A percentile compares a stretch with the other conserved stretches of the same genome.
phyloP scores from a whole-genome alignment of 2,113 vertebrate genomes.

The Otolemur garnettii region DNA sequence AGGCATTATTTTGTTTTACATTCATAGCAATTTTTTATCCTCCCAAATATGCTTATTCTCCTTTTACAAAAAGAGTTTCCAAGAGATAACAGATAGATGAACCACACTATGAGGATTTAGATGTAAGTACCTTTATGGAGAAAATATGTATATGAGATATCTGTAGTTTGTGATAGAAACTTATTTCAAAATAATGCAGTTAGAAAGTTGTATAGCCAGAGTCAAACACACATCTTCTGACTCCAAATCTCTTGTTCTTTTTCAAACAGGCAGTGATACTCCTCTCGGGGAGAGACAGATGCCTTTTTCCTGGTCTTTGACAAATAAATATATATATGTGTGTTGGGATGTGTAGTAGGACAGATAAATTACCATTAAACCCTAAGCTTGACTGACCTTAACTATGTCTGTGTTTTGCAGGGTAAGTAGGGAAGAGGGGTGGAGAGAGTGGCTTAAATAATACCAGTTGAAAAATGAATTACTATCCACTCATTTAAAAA shows the following conservation, averaged over 20 bases:
- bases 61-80: conserved; percentile 27
- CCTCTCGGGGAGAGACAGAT: not conserved
- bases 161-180: not conserved
- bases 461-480: not conserved
- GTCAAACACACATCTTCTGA: not conserved
- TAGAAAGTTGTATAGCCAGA: not conserved
- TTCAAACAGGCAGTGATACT: not conserved
- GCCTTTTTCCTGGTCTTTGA: not conserved
- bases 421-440: not conserved
- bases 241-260: not conserved
- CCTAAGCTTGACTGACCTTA: not conserved
- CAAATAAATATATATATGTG: not conserved
- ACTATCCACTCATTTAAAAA: not conserved
- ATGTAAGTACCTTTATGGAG: not conserved
- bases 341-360: not conserved
- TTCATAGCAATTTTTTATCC: not conserved
- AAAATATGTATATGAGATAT: not conserved
- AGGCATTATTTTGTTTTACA: not conserved
- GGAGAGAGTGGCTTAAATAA: not conserved
- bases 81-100: not conserved
- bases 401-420: not conserved
- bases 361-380: not conserved
- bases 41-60: not conserved
- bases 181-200: not conserved
- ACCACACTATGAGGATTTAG: not conserved